Evolutionary conservation across 2,888 invertebrate genomes (phyloP), one percentile per base, ranked within the genome.

Genomic region (Ditula angustiorana): DNA sequence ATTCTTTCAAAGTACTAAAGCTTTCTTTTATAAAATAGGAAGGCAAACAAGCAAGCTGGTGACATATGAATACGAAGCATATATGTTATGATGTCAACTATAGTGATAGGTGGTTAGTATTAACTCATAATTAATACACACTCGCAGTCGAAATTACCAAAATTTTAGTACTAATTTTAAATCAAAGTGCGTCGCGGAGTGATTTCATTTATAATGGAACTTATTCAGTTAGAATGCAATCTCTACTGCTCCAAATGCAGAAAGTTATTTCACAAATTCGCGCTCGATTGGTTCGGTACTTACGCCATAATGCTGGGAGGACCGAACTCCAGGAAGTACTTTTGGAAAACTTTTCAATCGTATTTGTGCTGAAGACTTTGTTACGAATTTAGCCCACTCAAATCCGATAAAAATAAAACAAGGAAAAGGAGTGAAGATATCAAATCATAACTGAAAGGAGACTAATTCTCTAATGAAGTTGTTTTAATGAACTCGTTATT

Each of bases 241-340:
- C 33, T 21, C 33, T 24, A 53, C 35, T 53, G 57, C 28, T 57
- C 33, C 57, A 63, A 63, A 44, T 50, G 57, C 44, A 23, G 28
- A 57, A 63, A 63, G 63, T 63, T 63, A 57, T 63, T 63, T 63
- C 63, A 63, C 63, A 63, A 63, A 63, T 63, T 63, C 57, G 50
- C 63, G 33, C 57, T 57, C 63, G 63, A 63, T 63, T 63, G 63
- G 41, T 30, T 41, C 19, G 33, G 63, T 44, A 63, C 63, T 63
- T 57, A 50, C 37, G 55, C 55, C 62, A 44, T 44, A 57, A 28
- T 50, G 44, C 57, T 44, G 44, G n/a, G 57, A 63, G 28, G 13
- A 44, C 37, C n/a, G 46, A 57, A 49, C 44, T 33, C 21, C 16
- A 16, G 30, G 24, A 57, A 63, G 63, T 52, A 57, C 63, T 57